These are phyloP conservation scores for Nixonia krombeini DNA, from an alignment of 1,140 invertebrate species.

Conservation along the genomic window DNA sequence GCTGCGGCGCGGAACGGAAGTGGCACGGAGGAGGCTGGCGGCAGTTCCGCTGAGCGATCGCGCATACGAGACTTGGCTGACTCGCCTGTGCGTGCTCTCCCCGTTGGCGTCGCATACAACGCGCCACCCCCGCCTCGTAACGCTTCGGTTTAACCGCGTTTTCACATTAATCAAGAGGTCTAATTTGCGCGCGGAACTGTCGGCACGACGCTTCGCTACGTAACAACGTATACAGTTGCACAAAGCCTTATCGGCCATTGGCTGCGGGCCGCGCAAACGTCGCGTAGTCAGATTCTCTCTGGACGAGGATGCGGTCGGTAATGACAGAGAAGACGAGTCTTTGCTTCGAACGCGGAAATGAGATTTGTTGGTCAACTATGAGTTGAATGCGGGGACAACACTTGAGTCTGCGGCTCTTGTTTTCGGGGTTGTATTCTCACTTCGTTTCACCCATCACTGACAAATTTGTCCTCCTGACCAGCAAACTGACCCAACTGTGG, in stretches of 20 bases:
- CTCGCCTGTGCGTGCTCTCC: constrained; percentile 14
- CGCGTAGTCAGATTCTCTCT: too few species aligned
- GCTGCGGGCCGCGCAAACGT: not conserved
- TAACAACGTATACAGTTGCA: not conserved
- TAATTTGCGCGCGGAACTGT: constrained; percentile 42
- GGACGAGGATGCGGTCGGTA: too few species aligned
- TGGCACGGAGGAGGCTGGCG: constrained; percentile 1
- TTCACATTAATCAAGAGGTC: constrained; percentile 41
- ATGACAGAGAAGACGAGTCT: too few species aligned
- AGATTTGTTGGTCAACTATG: too few species aligned
- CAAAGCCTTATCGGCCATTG: not conserved
- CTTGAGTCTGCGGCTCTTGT: too few species aligned
- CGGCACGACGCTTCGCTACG: constrained; percentile 10
- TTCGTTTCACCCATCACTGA: too few species aligned
- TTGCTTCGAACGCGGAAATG: too few species aligned
- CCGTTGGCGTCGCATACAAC: constrained; percentile 22
- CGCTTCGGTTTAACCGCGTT: constrained; percentile 25
- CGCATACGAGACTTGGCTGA: constrained; percentile 4
- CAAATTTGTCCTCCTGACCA: too few species aligned
- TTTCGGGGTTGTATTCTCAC: too few species aligned
- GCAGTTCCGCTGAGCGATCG: constrained; percentile 26
- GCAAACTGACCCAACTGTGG: too few species aligned
- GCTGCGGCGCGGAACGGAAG: not conserved
- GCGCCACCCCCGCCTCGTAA: constrained; percentile 27
- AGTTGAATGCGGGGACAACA: too few species aligned